Evolutionary conservation across 2,113 vertebrate genomes (phyloP).

Genomic region (Festucalex cinctus): DNA sequence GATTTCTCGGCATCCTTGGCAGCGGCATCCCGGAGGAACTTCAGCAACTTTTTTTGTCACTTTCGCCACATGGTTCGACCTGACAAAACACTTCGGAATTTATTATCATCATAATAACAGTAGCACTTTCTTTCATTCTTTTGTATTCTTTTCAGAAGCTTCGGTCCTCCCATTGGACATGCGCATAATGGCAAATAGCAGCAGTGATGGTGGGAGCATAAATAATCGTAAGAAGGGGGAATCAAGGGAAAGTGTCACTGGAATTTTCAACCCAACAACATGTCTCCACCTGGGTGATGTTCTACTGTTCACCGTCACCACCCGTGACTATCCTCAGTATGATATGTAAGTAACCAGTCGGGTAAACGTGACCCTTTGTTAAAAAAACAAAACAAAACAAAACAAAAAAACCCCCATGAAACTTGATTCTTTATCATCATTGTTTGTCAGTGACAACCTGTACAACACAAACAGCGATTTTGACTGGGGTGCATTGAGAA

Average conservation of each 20-base stretch:
- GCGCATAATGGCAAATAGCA: constrained; percentile 15
- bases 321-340: constrained; percentile 80
- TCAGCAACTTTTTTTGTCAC: constrained; percentile 49
- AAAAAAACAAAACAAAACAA: neutral
- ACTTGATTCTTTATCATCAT: neutral
- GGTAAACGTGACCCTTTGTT: neutral
- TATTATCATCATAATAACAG: neutral
- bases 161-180: constrained; percentile 4
- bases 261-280: constrained; percentile 79
- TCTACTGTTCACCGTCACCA: constrained; percentile 77
- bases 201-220: neutral
- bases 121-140: neutral
- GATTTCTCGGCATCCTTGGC: constrained; percentile 78
- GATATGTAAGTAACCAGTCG: constrained; percentile 74
- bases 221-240: constrained; percentile 22
- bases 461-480: constrained; percentile 82
- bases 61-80: constrained; percentile 37
- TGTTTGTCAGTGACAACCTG: constrained; percentile 76
- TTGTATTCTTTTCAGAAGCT: constrained; percentile 27
- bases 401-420: too few species aligned
- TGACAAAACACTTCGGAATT: neutral
- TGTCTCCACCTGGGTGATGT: constrained; percentile 72
- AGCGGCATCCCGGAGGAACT: constrained; percentile 66
- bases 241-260: constrained; percentile 18
- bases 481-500: constrained; percentile 85